These are phyloP conservation scores for Schizotus pectinicornis DNA, from an alignment of 2,888 invertebrate species.

Conservation along the genomic window DNA sequence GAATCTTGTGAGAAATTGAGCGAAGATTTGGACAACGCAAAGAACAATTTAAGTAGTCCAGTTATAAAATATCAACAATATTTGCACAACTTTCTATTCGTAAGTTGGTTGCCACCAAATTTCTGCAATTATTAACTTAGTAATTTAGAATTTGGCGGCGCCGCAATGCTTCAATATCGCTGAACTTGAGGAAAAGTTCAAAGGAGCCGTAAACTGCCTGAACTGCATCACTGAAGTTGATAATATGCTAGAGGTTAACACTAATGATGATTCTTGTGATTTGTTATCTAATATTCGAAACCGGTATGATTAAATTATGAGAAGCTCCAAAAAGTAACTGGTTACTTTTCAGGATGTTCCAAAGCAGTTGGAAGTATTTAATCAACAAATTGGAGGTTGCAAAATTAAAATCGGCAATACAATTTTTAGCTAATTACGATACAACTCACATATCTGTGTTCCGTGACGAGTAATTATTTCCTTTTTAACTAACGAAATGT, in stretches of 20 bases:
- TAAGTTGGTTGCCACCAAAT: slow-evolving; percentile 14
- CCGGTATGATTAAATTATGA: neutral
- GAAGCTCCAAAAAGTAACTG: too few species aligned
- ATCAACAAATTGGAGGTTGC: slow-evolving; percentile 63
- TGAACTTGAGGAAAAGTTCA: slow-evolving; percentile 16
- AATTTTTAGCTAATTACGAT: slow-evolving; percentile 53
- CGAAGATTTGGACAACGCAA: slow-evolving; percentile 39
- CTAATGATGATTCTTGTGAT: neutral
- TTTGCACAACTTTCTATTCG: slow-evolving; percentile 39
- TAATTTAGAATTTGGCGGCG: neutral
- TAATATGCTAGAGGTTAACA: slow-evolving; percentile 1
- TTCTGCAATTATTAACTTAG: neutral
- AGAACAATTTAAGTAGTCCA: slow-evolving; percentile 39
- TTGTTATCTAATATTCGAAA: neutral
- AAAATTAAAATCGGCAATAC: slow-evolving; percentile 63
- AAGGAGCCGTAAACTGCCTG: neutral
- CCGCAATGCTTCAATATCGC: slow-evolving; percentile 1
- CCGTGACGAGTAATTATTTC: too few species aligned
- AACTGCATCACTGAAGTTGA: neutral
- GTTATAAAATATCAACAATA: slow-evolving; percentile 39
- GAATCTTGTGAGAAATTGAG: slow-evolving; percentile 38
- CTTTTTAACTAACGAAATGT: neutral
- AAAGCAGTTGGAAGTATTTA: slow-evolving; percentile 65
- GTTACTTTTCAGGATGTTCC: slow-evolving; percentile 62
- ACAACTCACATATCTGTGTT: too few species aligned